Conservation (phyloP, 2,888 invertebrate genomes). For the Heliconius erato region DNA sequence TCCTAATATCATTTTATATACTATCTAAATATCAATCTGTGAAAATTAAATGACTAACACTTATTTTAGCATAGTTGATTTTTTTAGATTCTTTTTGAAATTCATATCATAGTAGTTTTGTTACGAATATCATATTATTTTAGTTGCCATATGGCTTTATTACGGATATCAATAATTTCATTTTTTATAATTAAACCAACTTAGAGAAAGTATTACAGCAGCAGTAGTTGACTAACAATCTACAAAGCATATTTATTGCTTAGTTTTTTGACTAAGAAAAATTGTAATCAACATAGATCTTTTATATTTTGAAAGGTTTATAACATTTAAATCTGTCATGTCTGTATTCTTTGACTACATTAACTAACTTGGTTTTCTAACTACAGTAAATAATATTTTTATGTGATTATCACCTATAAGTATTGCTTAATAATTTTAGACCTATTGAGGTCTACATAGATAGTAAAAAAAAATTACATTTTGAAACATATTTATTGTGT, state of each 20-base stretch:
- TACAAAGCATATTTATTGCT: not conserved
- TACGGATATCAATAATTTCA: not conserved
- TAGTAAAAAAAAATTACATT: not conserved
- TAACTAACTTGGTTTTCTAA: conserved; percentile 18
- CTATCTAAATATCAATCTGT: conserved; percentile 48
- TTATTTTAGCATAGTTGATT: conserved; percentile 12
- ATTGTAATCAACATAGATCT: not conserved
- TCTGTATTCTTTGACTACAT: not conserved
- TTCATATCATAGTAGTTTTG: conserved; percentile 1
- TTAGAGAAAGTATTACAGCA: not conserved
- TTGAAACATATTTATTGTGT: not conserved
- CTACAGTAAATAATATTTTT: conserved; percentile 1
- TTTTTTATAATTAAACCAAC: not conserved
- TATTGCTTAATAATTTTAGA: not conserved
- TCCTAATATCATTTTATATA: conserved; percentile 61
- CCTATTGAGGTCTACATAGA: no score
- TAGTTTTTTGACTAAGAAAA: not conserved
- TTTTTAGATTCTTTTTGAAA: conserved; percentile 3
- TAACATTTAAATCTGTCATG: not conserved
- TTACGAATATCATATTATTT: conserved; percentile 2
- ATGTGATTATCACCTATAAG: not conserved
- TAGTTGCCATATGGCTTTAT: conserved; percentile 10
- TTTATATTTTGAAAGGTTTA: not conserved
- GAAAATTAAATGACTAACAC: conserved; percentile 30
- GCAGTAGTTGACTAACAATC: not conserved